Conservation (phyloP, 2,888 invertebrate species). For the Rhamphomyia laevipes region DNA sequence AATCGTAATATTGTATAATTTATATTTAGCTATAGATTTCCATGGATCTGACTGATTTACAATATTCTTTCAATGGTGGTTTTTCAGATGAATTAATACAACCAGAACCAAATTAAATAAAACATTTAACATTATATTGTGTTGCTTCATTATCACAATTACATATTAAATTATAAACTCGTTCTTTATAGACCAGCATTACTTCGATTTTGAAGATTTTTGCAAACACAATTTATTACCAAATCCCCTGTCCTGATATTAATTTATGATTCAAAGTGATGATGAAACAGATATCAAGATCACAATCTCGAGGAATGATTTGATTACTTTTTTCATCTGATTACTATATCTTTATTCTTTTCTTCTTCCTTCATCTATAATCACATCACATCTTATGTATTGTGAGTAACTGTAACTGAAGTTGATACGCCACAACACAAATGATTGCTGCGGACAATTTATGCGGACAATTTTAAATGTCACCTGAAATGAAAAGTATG, state of each 20-base stretch:
- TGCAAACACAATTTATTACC: slow-evolving; percentile 83
- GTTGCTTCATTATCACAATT: slow-evolving; percentile 75
- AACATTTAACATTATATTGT: slow-evolving; percentile 52
- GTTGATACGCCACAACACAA: too few relatives aligned
- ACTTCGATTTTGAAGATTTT: slow-evolving; percentile 78
- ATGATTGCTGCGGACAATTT: too few relatives aligned
- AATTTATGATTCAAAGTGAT: slow-evolving; percentile 39
- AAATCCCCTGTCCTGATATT: slow-evolving; percentile 54
- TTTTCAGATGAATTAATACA: slow-evolving; percentile 71
- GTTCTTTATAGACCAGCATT: slow-evolving; percentile 86
- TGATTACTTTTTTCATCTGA: too few relatives aligned
- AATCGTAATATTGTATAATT: slow-evolving; percentile 73
- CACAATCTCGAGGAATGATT: too few relatives aligned
- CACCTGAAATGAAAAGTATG: too few relatives aligned
- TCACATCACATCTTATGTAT: too few relatives aligned
- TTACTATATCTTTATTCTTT: too few relatives aligned
- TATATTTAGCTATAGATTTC: slow-evolving; percentile 75
- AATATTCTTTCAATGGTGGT: slow-evolving; percentile 63
- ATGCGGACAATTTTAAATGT: too few relatives aligned
- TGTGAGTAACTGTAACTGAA: too few relatives aligned
- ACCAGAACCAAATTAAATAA: slow-evolving; percentile 76
- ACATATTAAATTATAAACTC: slow-evolving; percentile 67
- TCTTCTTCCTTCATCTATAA: too few relatives aligned
- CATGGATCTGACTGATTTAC: slow-evolving; percentile 68
- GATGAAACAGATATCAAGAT: too few relatives aligned